Percentiles rank a stretch among this genome's conserved stretches.
Conservation (phyloP, 2,888 invertebrate species). For the Willowsia nigromaculata region DNA sequence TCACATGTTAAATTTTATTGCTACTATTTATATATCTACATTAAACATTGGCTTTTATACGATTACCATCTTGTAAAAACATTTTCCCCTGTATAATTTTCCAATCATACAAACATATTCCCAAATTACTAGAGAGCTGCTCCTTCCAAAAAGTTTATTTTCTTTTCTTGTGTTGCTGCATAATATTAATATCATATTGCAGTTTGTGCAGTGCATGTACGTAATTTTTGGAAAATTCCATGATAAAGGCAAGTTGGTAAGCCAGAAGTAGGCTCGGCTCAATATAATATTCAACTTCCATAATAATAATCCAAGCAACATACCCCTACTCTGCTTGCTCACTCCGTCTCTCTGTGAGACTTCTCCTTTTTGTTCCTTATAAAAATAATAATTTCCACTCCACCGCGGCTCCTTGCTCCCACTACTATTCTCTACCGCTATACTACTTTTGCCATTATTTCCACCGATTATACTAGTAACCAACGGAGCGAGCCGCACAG, state of each 20-base stretch:
- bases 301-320: not conserved
- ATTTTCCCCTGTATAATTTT: not conserved
- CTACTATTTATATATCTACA: not conserved
- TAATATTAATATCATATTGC: not conserved
- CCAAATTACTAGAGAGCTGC: not conserved
- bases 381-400: slow-evolving; percentile 30
- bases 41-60: not conserved
- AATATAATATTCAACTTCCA: not conserved
- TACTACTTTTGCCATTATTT: not conserved
- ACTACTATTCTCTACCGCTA: not conserved
- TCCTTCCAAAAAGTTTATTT: not conserved
- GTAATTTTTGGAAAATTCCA: not conserved
- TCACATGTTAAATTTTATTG: not conserved
- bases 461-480: not conserved
- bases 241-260: not conserved
- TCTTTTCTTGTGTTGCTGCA: not conserved
- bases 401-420: not conserved
- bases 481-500: slow-evolving; percentile 23
- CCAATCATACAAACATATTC: not conserved
- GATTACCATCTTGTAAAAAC: not conserved
- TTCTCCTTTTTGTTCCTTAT: not conserved
- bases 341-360: not conserved
- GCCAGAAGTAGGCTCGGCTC: not conserved
- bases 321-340: not conserved
- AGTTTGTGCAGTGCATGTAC: not conserved